Evolutionary conservation across 2,113 vertebrate genomes (phyloP).

Genomic region (Halcyon malimbica): DNA sequence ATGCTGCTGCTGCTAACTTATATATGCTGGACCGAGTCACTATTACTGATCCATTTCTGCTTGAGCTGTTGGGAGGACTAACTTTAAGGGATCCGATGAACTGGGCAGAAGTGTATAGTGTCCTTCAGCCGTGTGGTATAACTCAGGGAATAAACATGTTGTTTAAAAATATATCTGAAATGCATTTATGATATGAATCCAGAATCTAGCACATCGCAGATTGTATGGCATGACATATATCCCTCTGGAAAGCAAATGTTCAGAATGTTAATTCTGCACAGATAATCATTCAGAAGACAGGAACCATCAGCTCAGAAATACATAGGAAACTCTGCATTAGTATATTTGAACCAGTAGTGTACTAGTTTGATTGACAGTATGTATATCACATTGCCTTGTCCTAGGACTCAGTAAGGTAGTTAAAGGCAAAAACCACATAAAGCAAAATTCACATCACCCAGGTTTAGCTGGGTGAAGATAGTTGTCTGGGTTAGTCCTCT

Average conservation of each 20-base stretch:
- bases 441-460: background rate
- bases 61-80: background rate
- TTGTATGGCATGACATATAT: background rate
- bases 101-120: background rate
- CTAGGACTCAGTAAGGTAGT: background rate
- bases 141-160: background rate
- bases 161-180: background rate
- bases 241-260: background rate
- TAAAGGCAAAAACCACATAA: background rate
- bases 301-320: background rate
- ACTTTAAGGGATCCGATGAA: background rate
- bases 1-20: background rate
- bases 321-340: background rate
- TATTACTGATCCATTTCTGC: background rate
- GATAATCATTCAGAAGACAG: background rate
- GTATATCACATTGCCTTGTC: background rate
- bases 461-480: slow-evolving; percentile 7
- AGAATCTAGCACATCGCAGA: background rate
- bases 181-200: background rate
- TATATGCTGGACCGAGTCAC: background rate
- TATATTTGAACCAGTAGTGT: background rate
- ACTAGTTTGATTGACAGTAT: background rate
- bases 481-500: background rate
- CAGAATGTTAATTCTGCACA: background rate
- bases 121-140: background rate